Base-by-base conservation (phyloP, 1,140 invertebrate species). In the Bombus huntii region DNA sequence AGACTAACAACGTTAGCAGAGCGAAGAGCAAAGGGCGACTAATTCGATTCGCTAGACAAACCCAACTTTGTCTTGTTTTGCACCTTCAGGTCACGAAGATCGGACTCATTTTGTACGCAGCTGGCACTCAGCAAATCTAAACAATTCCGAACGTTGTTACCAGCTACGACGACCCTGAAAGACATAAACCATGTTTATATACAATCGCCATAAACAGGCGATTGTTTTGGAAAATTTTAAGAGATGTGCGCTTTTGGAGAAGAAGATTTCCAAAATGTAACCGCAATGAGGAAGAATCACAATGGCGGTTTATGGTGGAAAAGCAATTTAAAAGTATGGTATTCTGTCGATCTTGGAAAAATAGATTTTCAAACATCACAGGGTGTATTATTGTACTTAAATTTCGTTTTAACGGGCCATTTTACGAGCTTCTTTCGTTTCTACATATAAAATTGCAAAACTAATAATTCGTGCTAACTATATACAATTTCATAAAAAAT, bases 21-120 rank as follows among this genome's bases (percentile, higher is more conserved):
- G 39, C 22, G 57, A 25, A 53, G 39, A 47, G 57, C 57, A 65
- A 82, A 74, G 53, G 47, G 39, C 34, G 28, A 53, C 47, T 53
- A 82, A 82, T 71, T 65, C 53, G 71, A 82, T 82, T 82, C 31
- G 22, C 31, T 47, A 42, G 34, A 62, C 70, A 74, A 82, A 74
- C 71, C 53, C 25, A 74, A 59, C 22, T 34, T 37, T 57, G n/a
- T 73, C 70, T 73, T 59, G 53, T 65, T 81, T 81, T 62, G 47
- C 79, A 81, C 68, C 28, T 80, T 31, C 44, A 53, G 31, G 65
- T 57, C 66, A 37, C 44, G 31, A 53, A 31, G n/a, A n/a, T 15
- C 31, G 47, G 47, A 53, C 47, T 53, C 47, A 53, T 53, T 53
- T 53, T 53, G 47, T 53, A 53, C 47, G 47, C 47, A 53, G 47